Conservation (phyloP, 2,888 invertebrate genomes). For the Drosophila acutilabella region DNA sequence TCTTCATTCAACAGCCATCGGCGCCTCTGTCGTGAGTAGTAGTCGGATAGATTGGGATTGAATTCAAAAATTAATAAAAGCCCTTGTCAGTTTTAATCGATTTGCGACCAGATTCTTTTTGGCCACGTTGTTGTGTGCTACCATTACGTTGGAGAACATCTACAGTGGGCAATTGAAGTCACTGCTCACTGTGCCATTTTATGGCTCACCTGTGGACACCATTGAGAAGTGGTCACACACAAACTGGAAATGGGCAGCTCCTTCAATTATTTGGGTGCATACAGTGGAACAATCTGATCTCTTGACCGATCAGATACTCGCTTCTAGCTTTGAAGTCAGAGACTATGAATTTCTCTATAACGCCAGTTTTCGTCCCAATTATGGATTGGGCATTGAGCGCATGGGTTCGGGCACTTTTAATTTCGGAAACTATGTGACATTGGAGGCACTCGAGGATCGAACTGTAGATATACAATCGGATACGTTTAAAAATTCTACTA, state of each 20-base stretch:
- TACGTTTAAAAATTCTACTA: background rate
- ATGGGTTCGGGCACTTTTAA: conserved; percentile 74
- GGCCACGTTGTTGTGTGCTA: conserved; percentile 78
- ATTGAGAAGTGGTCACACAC: conserved; percentile 78
- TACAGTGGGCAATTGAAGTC: conserved; percentile 84
- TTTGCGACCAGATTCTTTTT: conserved; percentile 79
- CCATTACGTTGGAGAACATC: conserved; percentile 83
- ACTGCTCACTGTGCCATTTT: conserved; percentile 81
- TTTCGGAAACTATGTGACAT: conserved; percentile 80
- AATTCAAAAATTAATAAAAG: background rate
- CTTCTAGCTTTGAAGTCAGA: conserved; percentile 76
- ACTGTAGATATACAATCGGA: conserved; percentile 61
- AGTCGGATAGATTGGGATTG: background rate
- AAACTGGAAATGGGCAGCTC: conserved; percentile 83
- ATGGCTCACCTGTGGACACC: conserved; percentile 79
- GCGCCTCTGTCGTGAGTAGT: conserved; percentile 68
- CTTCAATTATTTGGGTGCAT: conserved; percentile 81
- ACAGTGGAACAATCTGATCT: conserved; percentile 77
- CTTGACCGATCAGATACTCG: conserved; percentile 75
- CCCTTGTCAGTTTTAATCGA: conserved; percentile 62
- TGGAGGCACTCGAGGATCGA: conserved; percentile 73
- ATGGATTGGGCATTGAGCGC: conserved; percentile 82
- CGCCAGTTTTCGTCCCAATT: conserved; percentile 74
- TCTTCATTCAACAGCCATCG: conserved; percentile 84
- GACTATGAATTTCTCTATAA: conserved; percentile 77